Evolutionary conservation across 2,113 vertebrate genomes (phyloP).

Genomic region (Ameiurus melas): DNA sequence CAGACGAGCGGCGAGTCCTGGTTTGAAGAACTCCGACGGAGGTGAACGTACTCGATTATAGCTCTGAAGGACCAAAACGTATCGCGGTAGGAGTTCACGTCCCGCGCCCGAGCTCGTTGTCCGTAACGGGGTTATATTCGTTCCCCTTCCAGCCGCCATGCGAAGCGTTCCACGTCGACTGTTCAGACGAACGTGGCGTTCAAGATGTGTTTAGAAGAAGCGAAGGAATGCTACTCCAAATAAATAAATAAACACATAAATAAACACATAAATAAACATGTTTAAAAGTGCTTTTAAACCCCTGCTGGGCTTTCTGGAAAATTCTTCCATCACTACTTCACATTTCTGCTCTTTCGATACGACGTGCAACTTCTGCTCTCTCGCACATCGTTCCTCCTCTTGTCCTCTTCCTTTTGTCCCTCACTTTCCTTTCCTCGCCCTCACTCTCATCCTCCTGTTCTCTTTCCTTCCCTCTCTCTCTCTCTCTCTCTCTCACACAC

Average conservation of each 20-base stretch:
- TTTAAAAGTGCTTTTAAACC: not conserved
- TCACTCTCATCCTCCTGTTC: not conserved
- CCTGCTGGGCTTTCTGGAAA: not conserved
- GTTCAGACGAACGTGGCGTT: conserved; percentile 13
- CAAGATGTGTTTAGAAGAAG: conserved; percentile 11
- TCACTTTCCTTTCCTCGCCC: not conserved
- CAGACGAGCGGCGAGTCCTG: not conserved
- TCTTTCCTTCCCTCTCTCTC: not conserved
- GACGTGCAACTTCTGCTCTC: not conserved
- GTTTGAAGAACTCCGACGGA: conserved; percentile 15
- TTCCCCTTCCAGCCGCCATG: conserved; percentile 13
- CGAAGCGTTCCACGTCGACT: conserved; percentile 4
- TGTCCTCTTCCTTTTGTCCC: not conserved
- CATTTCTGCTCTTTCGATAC: not conserved
- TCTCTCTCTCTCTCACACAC: conserved; percentile 15
- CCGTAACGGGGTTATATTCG: conserved; percentile 26
- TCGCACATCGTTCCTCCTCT: not conserved
- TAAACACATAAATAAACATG: not conserved
- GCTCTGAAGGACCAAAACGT: conserved; percentile 12
- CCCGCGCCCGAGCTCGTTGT: not conserved
- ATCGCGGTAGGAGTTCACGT: conserved; percentile 10
- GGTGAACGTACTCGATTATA: not conserved
- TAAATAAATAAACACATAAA: no score
- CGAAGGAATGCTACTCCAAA: conserved; percentile 17
- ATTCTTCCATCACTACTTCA: no score